Evolutionary conservation across 2,113 vertebrate species (phyloP).

Genomic region (Callithrix jacchus): DNA sequence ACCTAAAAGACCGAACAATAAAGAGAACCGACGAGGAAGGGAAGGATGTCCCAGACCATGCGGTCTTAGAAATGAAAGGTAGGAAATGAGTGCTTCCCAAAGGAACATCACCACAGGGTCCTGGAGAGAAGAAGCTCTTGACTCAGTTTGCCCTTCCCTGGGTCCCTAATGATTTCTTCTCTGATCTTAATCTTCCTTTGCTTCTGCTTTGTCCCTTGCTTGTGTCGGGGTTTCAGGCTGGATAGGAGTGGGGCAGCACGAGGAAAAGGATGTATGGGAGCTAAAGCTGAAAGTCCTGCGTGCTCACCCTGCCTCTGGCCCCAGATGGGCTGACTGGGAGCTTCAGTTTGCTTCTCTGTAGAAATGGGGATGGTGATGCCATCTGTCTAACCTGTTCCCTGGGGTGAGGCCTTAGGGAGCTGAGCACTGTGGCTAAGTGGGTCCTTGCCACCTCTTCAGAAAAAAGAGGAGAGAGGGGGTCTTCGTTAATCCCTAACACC

Average conservation of each 20-base stretch:
- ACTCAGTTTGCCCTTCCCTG: too few species aligned
- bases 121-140: not conserved
- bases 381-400: not conserved
- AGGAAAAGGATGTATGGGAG: not conserved
- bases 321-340: not conserved
- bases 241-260: not conserved
- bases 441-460: not conserved
- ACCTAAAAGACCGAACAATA: conserved; percentile 95
- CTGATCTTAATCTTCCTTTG: not conserved
- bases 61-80: conserved; percentile 99
- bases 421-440: not conserved
- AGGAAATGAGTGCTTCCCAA: conserved; percentile 70
- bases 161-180: not conserved
- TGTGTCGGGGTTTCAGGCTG: not conserved
- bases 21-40: conserved; percentile 96
- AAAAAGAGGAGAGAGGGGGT: not conserved
- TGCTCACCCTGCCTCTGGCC: not conserved
- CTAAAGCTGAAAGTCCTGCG: not conserved
- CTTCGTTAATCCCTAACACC: not conserved
- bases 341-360: not conserved
- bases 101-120: too few species aligned
- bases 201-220: conserved; percentile 34
- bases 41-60: conserved; percentile 96
- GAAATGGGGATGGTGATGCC: not conserved
- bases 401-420: not conserved